Base-by-base conservation (phyloP, 2,113 vertebrate genomes). In the Guaruba guarouba region DNA sequence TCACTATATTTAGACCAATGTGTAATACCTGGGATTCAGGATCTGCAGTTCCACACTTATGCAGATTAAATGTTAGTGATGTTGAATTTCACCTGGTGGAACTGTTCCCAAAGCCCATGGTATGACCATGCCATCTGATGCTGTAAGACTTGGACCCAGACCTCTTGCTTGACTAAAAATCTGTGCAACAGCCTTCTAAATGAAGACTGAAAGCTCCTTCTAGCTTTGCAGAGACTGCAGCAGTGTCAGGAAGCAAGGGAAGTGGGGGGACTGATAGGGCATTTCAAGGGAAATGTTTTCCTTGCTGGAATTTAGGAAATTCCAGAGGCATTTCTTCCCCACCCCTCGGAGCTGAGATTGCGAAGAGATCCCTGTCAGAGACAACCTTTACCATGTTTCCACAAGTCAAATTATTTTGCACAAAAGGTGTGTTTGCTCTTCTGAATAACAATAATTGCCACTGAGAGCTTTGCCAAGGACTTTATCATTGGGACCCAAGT, bases 21-120 rank as follows among this genome's bases (percentile, higher is more conserved):
- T 90, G 85, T 70, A 93, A 81, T 85, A 93, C 92, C 86, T 95
- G 89, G 91, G 88, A 95, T 93, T 93, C 86, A 90, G 91, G 54
- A 96, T 95, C 82, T 93, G 76, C 68, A 91, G 80, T 86, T 87
- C 92, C 88, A 27, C 83, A 64, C 81, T 92, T 85, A 93, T 92
- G 87, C 87, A 95, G 87, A 79, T 93, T 78, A 90, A 95, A 57
- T 62, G 59, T 94, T 97, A 84, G 71, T 93, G 82, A 67, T 88
- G 62, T 73, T 94, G 48, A 86, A 70, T 93, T 97, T 96, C 86
- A 90, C 68, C 19, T 64, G 54, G 66, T 74, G 66, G 39, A 88
- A 91, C 37, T 84, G 48, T 95, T 91, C 51, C 75, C 39, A 3
- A 93, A 90, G 43, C 83, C 86, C 77, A 57, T 3, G 9, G 46